Conservation (phyloP, 2,113 vertebrate genomes). For the Drymodes brunneopygia region DNA sequence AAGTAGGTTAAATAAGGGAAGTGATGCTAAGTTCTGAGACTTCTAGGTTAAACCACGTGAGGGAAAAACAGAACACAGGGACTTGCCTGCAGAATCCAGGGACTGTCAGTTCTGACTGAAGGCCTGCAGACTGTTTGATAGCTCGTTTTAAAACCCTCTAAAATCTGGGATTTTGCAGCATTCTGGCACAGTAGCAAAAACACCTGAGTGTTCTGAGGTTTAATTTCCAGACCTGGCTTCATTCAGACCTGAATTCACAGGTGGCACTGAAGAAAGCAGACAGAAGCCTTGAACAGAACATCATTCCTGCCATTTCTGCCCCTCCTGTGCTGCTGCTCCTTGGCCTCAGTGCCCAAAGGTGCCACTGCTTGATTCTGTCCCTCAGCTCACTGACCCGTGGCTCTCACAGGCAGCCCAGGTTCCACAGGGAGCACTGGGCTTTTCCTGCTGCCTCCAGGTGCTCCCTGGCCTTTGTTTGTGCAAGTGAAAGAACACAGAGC, state of each 20-base stretch:
- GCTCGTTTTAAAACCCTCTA: not conserved
- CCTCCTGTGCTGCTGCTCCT: not conserved
- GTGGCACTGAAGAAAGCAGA: not conserved
- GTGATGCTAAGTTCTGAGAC: not conserved
- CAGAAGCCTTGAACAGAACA: not conserved
- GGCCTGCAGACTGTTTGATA: too few relatives aligned
- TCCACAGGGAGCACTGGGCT: not conserved
- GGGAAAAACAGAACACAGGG: not conserved
- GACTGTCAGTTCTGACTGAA: not conserved
- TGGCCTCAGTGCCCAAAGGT: too few relatives aligned
- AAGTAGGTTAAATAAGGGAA: slow-evolving; percentile 15
- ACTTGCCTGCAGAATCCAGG: not conserved
- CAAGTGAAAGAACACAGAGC: not conserved
- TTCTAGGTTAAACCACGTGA: not conserved
- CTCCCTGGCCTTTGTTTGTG: not conserved
- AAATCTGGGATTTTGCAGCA: not conserved
- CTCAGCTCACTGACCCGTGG: not conserved
- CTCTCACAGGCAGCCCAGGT: not conserved
- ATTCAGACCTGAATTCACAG: not conserved
- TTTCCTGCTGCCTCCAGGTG: not conserved
- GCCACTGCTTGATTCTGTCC: not conserved
- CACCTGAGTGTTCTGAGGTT: not conserved
- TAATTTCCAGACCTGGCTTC: not conserved
- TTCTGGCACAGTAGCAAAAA: not conserved
- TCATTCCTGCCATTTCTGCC: not conserved